Percentiles rank a stretch among this genome's conserved stretches.
Evolutionary conservation across 1,140 invertebrate species (phyloP).

Genomic region (Latrodectus geometricus): DNA sequence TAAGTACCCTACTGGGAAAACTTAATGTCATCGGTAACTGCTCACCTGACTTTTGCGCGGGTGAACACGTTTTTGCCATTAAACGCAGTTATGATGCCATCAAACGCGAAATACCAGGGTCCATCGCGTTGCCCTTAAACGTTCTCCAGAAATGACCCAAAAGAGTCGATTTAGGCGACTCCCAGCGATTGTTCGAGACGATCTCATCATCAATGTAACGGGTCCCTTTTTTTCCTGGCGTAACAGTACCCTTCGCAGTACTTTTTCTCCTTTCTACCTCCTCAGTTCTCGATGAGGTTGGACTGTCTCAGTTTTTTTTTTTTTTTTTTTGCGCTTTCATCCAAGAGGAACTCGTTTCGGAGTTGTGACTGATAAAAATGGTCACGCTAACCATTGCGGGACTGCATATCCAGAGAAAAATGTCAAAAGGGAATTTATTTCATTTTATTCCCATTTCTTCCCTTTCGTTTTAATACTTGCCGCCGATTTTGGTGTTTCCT

Average conservation of each 20-base stretch:
- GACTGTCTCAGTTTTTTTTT: background rate
- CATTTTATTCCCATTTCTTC: background rate
- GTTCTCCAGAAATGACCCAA: conserved; percentile 12
- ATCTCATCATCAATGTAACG: conserved; percentile 43
- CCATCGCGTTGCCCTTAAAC: conserved; percentile 19
- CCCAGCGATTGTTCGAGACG: conserved; percentile 36
- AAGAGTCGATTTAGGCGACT: conserved; percentile 22
- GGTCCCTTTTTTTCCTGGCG: conserved; percentile 14
- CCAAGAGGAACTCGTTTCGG: conserved; percentile 30
- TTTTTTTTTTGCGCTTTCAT: conserved; percentile 5
- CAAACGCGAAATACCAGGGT: conserved; percentile 13
- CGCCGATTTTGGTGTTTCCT: background rate
- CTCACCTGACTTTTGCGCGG: conserved; percentile 45
- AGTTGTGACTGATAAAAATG: conserved; percentile 34
- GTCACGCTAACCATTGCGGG: conserved; percentile 18
- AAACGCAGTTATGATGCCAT: conserved; percentile 49
- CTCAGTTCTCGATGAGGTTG: conserved; percentile 16
- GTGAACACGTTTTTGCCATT: conserved; percentile 59
- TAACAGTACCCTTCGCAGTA: conserved; percentile 2
- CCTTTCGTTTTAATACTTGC: background rate
- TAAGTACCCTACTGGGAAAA: conserved; percentile 49
- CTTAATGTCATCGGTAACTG: conserved; percentile 55
- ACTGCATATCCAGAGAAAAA: background rate
- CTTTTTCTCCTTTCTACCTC: background rate
- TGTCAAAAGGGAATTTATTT: background rate